Conservation (phyloP, 2,797 vertebrate species). For the Spinus olivaceus region DNA sequence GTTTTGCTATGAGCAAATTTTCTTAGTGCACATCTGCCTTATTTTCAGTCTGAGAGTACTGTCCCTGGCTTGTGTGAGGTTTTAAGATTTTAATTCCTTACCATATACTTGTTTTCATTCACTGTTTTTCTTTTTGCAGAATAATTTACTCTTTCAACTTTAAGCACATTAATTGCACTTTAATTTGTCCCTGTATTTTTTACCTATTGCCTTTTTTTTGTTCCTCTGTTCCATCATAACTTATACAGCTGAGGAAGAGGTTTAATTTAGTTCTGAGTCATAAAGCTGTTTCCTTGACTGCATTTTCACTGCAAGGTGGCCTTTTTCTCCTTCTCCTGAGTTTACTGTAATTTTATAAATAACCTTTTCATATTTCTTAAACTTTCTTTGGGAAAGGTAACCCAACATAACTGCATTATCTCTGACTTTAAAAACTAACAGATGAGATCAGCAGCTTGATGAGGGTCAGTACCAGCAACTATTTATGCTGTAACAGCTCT, state of each 20-base stretch:
- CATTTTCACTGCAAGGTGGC: not conserved
- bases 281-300: not conserved
- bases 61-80: not conserved
- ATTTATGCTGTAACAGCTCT: not conserved
- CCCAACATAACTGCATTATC: not conserved
- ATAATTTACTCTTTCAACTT: not conserved
- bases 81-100: not conserved
- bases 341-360: not conserved
- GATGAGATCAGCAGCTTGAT: not conserved
- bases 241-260: not conserved
- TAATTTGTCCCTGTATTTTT: not conserved
- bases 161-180: not conserved
- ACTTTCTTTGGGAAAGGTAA: not conserved
- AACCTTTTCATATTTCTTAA: not conserved
- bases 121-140: not conserved
- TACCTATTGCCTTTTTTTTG: fast-evolving
- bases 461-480: not conserved
- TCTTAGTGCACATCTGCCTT: fast-evolving
- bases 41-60: not conserved
- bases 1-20: not conserved
- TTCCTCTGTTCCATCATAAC: not conserved
- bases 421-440: not conserved
- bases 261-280: not conserved
- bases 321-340: not conserved
- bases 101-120: not conserved